Evolutionary conservation across 2,797 vertebrate species (phyloP).

Genomic region (Sebastes itinus): DNA sequence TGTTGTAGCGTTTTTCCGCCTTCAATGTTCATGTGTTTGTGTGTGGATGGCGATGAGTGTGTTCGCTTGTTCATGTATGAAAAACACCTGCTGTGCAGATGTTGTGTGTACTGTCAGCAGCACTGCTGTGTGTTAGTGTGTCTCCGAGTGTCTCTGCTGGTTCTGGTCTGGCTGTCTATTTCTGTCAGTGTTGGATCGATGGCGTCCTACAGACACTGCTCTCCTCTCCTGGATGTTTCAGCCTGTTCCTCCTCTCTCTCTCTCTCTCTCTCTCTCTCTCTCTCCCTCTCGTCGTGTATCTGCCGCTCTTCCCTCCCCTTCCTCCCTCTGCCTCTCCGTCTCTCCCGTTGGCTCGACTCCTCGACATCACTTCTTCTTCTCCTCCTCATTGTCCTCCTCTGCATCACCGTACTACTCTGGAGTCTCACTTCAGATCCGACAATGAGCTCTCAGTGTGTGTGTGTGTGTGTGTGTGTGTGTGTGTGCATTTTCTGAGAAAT

Average conservation of each 20-base stretch:
- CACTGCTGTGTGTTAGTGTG: constrained; percentile 42
- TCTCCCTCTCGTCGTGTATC: neutral
- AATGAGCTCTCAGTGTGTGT: constrained; percentile 21
- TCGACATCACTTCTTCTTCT: constrained; percentile 42
- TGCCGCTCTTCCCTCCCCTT: constrained; percentile 18
- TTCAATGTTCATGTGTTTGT: neutral
- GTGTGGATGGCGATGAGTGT: neutral
- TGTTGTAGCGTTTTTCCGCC: neutral
- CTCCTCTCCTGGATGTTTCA: constrained; percentile 53
- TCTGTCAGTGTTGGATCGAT: constrained; percentile 65
- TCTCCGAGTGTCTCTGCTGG: constrained; percentile 32
- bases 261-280: neutral
- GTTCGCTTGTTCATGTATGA: constrained; percentile 14
- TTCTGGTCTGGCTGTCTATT: constrained; percentile 63
- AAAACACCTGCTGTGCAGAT: constrained; percentile 17
- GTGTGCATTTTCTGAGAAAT: neutral
- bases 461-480: neutral
- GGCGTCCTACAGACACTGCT: constrained; percentile 52
- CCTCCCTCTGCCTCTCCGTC: constrained; percentile 18
- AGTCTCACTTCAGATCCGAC: constrained; percentile 43
- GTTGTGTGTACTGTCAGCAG: constrained; percentile 27
- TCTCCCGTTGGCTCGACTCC: constrained; percentile 31
- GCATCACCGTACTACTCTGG: constrained; percentile 35
- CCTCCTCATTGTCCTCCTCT: constrained; percentile 45
- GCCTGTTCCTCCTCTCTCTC: constrained; percentile 19